phyloP scores from a whole-genome alignment of 2,113 vertebrate species.

The Rousettus leschenaultii region DNA sequence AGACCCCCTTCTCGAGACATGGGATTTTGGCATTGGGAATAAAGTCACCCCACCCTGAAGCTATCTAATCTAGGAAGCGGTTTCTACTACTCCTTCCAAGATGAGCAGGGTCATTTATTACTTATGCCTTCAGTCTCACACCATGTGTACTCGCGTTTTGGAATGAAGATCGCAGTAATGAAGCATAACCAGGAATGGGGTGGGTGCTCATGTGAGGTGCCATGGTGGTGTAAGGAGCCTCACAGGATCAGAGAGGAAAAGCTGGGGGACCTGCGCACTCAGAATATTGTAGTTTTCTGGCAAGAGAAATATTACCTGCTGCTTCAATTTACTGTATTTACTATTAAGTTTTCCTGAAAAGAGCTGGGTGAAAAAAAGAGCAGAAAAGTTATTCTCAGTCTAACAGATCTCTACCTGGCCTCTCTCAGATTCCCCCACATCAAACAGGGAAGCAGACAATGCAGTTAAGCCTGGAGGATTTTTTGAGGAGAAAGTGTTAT shows the following conservation, averaged over 20 bases:
- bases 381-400: neutral
- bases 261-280: neutral
- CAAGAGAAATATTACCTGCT: neutral
- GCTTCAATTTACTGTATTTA: constrained; percentile 18
- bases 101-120: neutral
- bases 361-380: neutral
- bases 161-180: neutral
- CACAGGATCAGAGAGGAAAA: neutral
- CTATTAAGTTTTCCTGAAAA: constrained; percentile 5
- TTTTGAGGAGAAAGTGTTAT: constrained; percentile 12
- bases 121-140: neutral
- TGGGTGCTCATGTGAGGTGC: neutral
- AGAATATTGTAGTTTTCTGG: neutral
- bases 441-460: neutral
- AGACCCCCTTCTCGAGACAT: neutral
- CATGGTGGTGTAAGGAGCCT: neutral
- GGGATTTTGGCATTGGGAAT: neutral
- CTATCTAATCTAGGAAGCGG: neutral
- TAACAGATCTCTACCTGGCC: neutral
- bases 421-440: neutral
- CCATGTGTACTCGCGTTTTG: neutral
- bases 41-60: neutral
- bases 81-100: neutral
- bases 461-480: neutral
- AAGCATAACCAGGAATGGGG: neutral